Percentiles rank a stretch among this genome's conserved stretches.
Evolutionary conservation across 1,140 invertebrate species (phyloP).

Genomic region (Rhagoletis pomonella): DNA sequence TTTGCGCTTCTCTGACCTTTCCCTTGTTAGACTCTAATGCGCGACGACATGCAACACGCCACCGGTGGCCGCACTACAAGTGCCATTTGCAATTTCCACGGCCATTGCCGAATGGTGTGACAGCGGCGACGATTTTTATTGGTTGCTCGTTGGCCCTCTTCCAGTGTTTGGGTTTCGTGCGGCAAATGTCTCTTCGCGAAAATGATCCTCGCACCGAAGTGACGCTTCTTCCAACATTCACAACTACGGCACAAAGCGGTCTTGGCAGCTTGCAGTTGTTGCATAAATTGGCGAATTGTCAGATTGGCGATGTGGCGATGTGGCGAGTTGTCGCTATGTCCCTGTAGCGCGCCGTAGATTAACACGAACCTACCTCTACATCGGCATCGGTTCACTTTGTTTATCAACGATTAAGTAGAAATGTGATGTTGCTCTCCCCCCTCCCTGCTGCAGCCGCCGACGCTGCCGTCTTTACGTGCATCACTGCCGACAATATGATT

Average conservation of each 20-base stretch:
- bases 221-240: not conserved
- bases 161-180: not conserved
- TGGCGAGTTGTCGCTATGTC: not conserved
- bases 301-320: not conserved
- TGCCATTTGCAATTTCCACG: conserved; percentile 31
- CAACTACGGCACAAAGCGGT: not conserved
- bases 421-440: not conserved
- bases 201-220: conserved; percentile 7
- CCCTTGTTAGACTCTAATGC: not conserved
- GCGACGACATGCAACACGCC: conserved; percentile 22
- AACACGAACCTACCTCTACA: not conserved
- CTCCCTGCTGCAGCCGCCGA: not conserved
- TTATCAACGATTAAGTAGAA: conserved; percentile 12
- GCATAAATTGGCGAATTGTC: not conserved
- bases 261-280: not conserved
- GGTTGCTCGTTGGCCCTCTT: not conserved
- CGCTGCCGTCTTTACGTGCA: not conserved
- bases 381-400: not conserved
- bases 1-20: conserved; percentile 17
- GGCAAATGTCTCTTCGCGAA: not conserved
- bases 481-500: not conserved
- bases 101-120: not conserved
- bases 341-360: not conserved
- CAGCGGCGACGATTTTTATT: conserved; percentile 1
- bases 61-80: not conserved